A percentile compares a stretch with the other conserved stretches of the same genome.
Conservation (phyloP, 1,140 invertebrate genomes). For the Formica selysi region DNA sequence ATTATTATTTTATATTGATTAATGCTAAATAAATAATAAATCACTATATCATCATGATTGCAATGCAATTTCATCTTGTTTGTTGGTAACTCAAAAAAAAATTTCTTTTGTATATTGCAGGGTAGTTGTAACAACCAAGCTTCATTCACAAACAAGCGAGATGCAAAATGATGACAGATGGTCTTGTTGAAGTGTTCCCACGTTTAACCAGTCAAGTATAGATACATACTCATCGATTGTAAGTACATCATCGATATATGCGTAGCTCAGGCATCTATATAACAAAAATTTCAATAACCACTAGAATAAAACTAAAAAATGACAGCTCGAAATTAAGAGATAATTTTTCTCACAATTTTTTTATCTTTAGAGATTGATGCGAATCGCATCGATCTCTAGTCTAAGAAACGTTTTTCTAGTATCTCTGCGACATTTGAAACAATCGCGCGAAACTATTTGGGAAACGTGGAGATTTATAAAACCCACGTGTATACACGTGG, state of each 20-base stretch:
- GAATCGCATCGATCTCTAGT: neutral
- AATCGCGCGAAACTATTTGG: slow-evolving; percentile 20
- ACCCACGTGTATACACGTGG: neutral
- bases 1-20: neutral
- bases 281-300: neutral
- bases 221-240: neutral
- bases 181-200: slow-evolving; percentile 8
- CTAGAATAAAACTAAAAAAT: neutral
- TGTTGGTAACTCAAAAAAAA: neutral
- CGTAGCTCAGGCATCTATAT: neutral
- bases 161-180: neutral
- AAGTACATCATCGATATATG: neutral
- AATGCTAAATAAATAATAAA: slow-evolving; percentile 25
- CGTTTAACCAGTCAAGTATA: neutral
- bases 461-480: slow-evolving; percentile 22
- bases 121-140: too few species aligned
- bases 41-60: neutral
- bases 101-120: neutral
- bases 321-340: neutral
- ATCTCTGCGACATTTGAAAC: neutral
- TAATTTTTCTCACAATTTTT: neutral
- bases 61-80: slow-evolving; percentile 7
- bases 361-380: neutral
- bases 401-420: slow-evolving; percentile 2
- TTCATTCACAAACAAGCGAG: neutral